phyloP scores from a whole-genome alignment of 2,888 invertebrate species.

The Phortica magna region DNA sequence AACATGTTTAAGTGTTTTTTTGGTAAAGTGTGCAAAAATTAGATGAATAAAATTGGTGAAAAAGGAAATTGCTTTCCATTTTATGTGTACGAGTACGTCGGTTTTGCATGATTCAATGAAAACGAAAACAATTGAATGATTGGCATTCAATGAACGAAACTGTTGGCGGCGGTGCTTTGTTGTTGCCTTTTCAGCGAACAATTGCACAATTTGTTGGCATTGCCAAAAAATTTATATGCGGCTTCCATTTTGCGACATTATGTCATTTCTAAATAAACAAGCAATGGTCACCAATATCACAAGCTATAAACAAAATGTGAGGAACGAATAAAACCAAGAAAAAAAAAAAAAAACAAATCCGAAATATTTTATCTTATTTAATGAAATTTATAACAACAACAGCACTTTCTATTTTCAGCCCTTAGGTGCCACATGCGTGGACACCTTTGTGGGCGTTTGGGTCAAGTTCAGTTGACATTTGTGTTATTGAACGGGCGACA shows the following conservation, averaged over 20 bases:
- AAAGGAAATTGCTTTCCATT: slow-evolving; percentile 38
- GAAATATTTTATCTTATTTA: slow-evolving; percentile 12
- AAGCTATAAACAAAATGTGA: slow-evolving; percentile 29
- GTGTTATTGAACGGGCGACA: slow-evolving; percentile 11
- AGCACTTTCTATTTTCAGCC: slow-evolving; percentile 14
- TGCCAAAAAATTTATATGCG: slow-evolving; percentile 49
- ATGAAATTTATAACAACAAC: slow-evolving; percentile 6
- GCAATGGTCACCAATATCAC: slow-evolving; percentile 28
- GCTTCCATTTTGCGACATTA: slow-evolving; percentile 49
- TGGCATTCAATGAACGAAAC: slow-evolving; percentile 50
- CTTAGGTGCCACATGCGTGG: slow-evolving; percentile 20
- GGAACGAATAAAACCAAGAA: slow-evolving; percentile 9
- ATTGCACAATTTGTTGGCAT: slow-evolving; percentile 51
- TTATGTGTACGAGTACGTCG: not conserved
- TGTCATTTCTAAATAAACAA: slow-evolving; percentile 47
- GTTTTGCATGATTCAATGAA: slow-evolving; percentile 16
- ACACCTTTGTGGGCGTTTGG: slow-evolving; percentile 34
- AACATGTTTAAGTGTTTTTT: not conserved
- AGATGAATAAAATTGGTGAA: slow-evolving; percentile 28
- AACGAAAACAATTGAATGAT: slow-evolving; percentile 49
- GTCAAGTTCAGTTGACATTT: slow-evolving; percentile 65
- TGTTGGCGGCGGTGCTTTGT: slow-evolving; percentile 38
- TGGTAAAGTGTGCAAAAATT: not conserved
- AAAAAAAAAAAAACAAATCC: not conserved
- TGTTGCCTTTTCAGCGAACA: not conserved